phyloP scores from a whole-genome alignment of 2,113 vertebrate species.

The Mobula hypostoma region DNA sequence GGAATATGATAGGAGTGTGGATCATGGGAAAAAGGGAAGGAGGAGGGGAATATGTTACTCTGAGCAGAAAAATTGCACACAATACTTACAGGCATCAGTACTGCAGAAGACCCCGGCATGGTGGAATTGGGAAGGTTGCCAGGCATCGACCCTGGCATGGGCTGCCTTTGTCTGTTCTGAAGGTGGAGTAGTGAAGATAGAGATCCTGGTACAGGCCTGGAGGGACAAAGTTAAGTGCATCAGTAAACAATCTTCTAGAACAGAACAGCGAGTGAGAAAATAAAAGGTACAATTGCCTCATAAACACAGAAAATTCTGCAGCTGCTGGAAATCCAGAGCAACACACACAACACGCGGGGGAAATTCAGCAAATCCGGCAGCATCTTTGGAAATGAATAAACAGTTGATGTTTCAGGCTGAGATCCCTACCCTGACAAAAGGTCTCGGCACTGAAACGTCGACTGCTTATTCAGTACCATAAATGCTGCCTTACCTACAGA shows the following conservation, averaged over 20 bases:
- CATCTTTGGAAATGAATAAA: too few relatives aligned
- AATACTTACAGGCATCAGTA: slow-evolving; percentile 91
- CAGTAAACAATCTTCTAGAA: background rate
- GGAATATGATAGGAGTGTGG: too few relatives aligned
- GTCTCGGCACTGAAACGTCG: too few relatives aligned
- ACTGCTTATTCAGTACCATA: too few relatives aligned
- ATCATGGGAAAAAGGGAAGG: too few relatives aligned
- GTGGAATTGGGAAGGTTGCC: slow-evolving; percentile 95
- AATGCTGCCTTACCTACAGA: too few relatives aligned
- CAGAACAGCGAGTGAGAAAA: background rate
- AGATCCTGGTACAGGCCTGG: slow-evolving; percentile 93
- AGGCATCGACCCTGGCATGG: slow-evolving; percentile 97
- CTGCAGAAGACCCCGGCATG: slow-evolving; percentile 95
- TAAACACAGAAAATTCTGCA: too few relatives aligned
- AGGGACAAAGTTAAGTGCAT: slow-evolving; percentile 33
- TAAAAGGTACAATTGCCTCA: background rate
- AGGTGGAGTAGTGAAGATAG: slow-evolving; percentile 95
- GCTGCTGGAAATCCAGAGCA: too few relatives aligned
- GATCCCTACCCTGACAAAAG: too few relatives aligned
- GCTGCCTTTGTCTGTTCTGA: slow-evolving; percentile 96
- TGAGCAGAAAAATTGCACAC: background rate
- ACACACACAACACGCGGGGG: too few relatives aligned
- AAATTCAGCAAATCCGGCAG: too few relatives aligned
- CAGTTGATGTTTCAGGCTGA: too few relatives aligned
- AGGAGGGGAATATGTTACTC: background rate